Evolutionary conservation across 2,888 invertebrate species (phyloP).

Genomic region (Nomada fabriciana): DNA sequence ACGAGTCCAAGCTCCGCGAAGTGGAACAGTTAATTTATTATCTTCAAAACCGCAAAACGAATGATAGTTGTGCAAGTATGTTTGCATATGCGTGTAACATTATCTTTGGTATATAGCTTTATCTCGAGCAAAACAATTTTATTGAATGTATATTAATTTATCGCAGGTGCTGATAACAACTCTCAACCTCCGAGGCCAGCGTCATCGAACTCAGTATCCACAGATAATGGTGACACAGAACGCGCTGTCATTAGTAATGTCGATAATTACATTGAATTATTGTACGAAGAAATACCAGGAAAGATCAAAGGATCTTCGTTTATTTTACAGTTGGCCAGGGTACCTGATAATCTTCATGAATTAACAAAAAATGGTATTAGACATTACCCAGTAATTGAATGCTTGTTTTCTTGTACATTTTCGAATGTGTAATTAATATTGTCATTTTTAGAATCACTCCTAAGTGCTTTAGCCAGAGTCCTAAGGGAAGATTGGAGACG

Average conservation of each 20-base stretch:
- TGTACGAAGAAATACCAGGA: constrained; percentile 97
- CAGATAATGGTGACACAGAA: constrained; percentile 84
- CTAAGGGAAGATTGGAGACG: constrained; percentile 99
- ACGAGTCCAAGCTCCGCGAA: constrained; percentile 92
- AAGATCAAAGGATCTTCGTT: constrained; percentile 96
- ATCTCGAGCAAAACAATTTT: not conserved
- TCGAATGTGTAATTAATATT: constrained; percentile 41
- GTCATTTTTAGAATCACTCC: constrained; percentile 91
- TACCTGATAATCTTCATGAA: constrained; percentile 97
- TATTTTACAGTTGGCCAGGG: constrained; percentile 95
- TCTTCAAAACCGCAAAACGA: constrained; percentile 90
- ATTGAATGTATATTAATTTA: constrained; percentile 10
- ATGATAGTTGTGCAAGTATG: constrained; percentile 70
- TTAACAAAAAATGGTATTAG: constrained; percentile 95
- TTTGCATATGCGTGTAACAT: not conserved
- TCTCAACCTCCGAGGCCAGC: constrained; percentile 78
- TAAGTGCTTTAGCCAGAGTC: constrained; percentile 97
- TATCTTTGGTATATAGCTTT: not conserved
- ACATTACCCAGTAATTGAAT: constrained; percentile 8
- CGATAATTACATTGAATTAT: constrained; percentile 96
- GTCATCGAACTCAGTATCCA: constrained; percentile 78
- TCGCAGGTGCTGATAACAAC: constrained; percentile 69
- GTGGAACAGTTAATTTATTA: constrained; percentile 95
- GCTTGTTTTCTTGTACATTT: not conserved
- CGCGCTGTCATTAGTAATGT: constrained; percentile 92